These are phyloP conservation scores for Parotocinclus haroldoi DNA, from an alignment of 2,797 vertebrate genomes.

Conservation along the genomic window DNA sequence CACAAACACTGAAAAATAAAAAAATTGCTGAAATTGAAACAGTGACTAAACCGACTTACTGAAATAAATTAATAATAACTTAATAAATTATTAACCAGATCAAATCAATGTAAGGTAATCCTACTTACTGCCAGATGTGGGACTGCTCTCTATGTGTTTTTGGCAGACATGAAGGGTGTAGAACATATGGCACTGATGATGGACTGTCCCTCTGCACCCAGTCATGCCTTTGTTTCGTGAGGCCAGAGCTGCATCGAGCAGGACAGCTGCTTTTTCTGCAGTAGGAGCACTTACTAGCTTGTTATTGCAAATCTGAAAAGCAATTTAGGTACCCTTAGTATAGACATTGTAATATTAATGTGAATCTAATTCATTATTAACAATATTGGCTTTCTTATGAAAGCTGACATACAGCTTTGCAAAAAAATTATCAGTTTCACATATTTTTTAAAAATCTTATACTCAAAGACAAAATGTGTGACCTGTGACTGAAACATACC, in stretches of 20 bases:
- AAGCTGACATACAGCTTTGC: constrained; percentile 12
- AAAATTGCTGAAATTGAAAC: neutral
- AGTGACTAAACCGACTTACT: too few species aligned
- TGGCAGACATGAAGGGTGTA: constrained; percentile 94
- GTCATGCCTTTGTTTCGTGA: constrained; percentile 75
- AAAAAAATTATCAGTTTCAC: too few species aligned
- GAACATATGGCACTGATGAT: constrained; percentile 92
- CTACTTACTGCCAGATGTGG: constrained; percentile 78
- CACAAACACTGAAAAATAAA: constrained; percentile 75
- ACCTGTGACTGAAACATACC: too few species aligned
- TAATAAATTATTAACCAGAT: neutral
- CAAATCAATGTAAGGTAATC: neutral
- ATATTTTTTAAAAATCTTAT: too few species aligned
- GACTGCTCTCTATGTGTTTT: constrained; percentile 89
- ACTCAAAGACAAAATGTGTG: too few species aligned
- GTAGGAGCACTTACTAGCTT: constrained; percentile 89
- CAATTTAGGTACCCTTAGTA: constrained; percentile 21
- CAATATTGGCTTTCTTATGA: constrained; percentile 18
- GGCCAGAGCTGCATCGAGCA: constrained; percentile 88
- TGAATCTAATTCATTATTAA: constrained; percentile 29
- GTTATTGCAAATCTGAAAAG: constrained; percentile 85
- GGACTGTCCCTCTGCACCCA: constrained; percentile 70
- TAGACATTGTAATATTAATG: constrained; percentile 29
- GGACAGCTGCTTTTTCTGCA: constrained; percentile 89
- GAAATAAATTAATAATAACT: too few species aligned